A percentile compares a stretch with the other conserved stretches of the same genome.
These are phyloP conservation scores for Promerops cafer DNA, from an alignment of 2,113 vertebrate genomes.

Conservation along the genomic window DNA sequence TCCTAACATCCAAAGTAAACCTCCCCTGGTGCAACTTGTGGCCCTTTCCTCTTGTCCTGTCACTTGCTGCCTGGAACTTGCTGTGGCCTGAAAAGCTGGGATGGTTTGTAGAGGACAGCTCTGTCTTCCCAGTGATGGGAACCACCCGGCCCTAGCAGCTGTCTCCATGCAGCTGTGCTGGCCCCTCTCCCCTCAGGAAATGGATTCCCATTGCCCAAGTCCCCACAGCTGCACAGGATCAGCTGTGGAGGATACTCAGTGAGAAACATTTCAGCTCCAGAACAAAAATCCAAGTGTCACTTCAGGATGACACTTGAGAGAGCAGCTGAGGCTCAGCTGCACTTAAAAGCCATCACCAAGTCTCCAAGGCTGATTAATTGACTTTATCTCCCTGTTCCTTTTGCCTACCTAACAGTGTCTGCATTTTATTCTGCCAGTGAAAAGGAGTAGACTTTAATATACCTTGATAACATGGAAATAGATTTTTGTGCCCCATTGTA, in stretches of 20 bases:
- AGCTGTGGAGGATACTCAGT: background rate
- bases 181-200: background rate
- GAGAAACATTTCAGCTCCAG: background rate
- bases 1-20: background rate
- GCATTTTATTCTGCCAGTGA: background rate
- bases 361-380: background rate
- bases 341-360: background rate
- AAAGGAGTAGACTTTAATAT: background rate
- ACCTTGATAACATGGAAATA: background rate
- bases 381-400: background rate
- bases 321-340: slow-evolving; percentile 25
- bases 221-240: background rate
- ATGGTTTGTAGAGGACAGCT: background rate
- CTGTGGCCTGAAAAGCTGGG: background rate
- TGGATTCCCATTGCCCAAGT: background rate
- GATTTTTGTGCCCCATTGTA: background rate
- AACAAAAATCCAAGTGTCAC: background rate
- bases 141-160: fast-evolving
- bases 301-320: background rate
- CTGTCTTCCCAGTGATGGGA: background rate
- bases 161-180: slow-evolving; percentile 8
- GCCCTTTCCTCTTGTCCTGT: background rate
- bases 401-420: background rate
- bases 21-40: background rate
- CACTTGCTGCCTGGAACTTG: background rate